Evolutionary conservation across 2,888 invertebrate genomes (phyloP), one percentile per base, ranked within the genome.

Genomic region (Polydrusus cervinus): DNA sequence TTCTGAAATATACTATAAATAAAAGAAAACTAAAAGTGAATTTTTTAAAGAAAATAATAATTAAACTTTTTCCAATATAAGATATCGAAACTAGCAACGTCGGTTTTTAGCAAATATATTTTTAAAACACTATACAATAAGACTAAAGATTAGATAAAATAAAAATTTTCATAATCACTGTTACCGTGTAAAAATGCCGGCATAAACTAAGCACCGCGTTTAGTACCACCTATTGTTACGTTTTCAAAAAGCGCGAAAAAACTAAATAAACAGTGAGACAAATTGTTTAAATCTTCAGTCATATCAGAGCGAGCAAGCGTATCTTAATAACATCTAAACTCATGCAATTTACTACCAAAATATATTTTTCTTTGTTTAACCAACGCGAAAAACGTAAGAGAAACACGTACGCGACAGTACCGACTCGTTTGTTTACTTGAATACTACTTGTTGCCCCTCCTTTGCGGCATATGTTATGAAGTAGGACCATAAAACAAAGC

Each of bases 181-280:
- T 53, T n/a, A 53, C 53, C 53, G 25, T 13, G n/a, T n/a, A 30
- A n/a, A 25, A 53, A 60, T 14, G 14, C 55, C 55, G 30, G 8
- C 40, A 9, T 18, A 9, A 60, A 38, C 38, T 38, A 38, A 14
- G 34, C 25, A 7, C 1, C 3, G 1, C 57, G 57, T 2, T 38
- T n/a, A 38, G 11, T 16, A 61, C 9, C n/a, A 53, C 73, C 38
- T 45, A 67, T 53, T 61, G 65, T 65, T 57, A 14, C 40, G 61
- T 74, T 68, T 55, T 62, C 68, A 74, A 74, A 74, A 74, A 53
- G 55, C 74, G 69, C 74, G 74, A 74, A 74, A 74, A 69, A 65
- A 74, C 74, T 74, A 74, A 74, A 65, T 45, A 74, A 74, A 65
- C 62, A 66, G 51, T 53, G 53, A 53, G 16, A 30, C 47, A 38